Conservation (phyloP, 1,140 invertebrate genomes). For the Lucilia cuprina region DNA sequence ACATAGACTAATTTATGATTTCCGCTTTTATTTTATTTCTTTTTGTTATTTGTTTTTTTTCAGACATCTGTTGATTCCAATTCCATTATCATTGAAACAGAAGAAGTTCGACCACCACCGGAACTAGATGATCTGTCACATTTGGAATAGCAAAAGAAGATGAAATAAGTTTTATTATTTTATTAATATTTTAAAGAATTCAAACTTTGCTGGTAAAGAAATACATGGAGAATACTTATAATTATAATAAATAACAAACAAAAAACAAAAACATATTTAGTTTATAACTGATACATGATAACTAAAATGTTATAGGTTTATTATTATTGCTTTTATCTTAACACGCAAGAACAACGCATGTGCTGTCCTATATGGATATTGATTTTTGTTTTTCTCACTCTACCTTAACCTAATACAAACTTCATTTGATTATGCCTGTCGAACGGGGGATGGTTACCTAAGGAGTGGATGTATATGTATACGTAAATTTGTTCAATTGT, state of each 20-base stretch:
- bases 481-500: no score
- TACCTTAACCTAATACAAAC: slow-evolving; percentile 31
- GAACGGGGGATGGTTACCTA: not conserved
- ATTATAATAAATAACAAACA: not conserved
- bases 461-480: no score
- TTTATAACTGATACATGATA: not conserved
- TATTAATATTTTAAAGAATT: not conserved
- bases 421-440: slow-evolving; percentile 17
- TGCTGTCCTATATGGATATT: slow-evolving; percentile 25
- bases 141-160: slow-evolving; percentile 44
- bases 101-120: slow-evolving; percentile 54
- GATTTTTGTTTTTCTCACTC: slow-evolving; percentile 7
- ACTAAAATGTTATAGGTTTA: not conserved
- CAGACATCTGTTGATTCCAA: slow-evolving; percentile 54
- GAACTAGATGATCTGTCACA: slow-evolving; percentile 58
- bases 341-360: slow-evolving; percentile 34
- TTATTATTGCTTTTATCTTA: not conserved
- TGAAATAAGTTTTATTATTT: not conserved
- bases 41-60: slow-evolving; percentile 42
- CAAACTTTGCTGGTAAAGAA: not conserved
- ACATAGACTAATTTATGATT: not conserved
- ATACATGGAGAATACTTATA: not conserved
- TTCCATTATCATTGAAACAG: slow-evolving; percentile 59
- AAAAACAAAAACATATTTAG: not conserved
- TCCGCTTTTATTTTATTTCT: slow-evolving; percentile 25